Percentiles rank a stretch among this genome's conserved stretches.
phyloP scores from a whole-genome alignment of 2,113 vertebrate species.

The Pteronura brasiliensis region DNA sequence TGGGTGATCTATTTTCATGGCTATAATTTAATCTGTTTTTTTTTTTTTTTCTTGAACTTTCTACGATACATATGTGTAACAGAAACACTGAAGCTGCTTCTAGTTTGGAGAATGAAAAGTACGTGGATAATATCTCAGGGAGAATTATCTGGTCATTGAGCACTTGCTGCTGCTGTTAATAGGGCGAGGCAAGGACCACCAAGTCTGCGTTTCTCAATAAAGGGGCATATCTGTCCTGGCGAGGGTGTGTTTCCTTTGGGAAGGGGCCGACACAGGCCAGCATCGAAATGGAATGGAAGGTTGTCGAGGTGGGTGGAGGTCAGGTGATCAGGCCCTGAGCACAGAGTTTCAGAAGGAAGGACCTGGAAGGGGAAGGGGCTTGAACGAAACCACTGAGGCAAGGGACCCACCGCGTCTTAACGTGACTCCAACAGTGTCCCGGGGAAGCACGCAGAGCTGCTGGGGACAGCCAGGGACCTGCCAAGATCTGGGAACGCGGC shows the following conservation, averaged over 20 bases:
- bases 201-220: not conserved
- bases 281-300: not conserved
- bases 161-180: not conserved
- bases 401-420: fast-evolving
- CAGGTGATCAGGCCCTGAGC: not conserved
- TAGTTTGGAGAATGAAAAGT: not conserved
- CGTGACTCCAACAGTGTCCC: not conserved
- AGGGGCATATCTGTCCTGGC: not conserved
- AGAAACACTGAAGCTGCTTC: not conserved
- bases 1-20: not conserved
- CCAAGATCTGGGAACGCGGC: not conserved
- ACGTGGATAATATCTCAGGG: not conserved
- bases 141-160: not conserved
- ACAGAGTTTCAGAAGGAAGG: not conserved
- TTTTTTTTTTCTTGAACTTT: not conserved
- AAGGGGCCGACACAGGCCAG: not conserved
- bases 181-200: not conserved
- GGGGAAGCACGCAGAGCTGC: fast-evolving
- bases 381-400: not conserved
- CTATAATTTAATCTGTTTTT: not conserved
- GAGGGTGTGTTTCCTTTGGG: not conserved
- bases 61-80: not conserved
- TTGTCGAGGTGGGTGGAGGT: too few relatives aligned
- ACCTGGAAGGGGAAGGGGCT: not conserved
- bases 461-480: not conserved